phyloP scores from a whole-genome alignment of 2,888 invertebrate species.

The Diplazon laetatorius region DNA sequence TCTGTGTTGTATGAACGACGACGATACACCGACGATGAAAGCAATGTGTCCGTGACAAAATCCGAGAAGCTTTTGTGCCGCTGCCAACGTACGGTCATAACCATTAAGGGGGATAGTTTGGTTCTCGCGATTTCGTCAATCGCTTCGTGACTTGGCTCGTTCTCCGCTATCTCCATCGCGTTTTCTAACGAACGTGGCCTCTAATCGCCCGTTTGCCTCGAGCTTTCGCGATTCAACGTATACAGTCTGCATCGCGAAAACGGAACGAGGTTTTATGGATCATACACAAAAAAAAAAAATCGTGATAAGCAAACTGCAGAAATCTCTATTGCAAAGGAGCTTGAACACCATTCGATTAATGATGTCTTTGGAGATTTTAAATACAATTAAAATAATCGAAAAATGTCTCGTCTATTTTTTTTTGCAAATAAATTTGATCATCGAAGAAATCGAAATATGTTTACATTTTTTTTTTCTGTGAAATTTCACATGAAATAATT shows the following conservation, averaged over 20 bases:
- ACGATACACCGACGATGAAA: neutral
- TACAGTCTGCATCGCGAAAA: neutral
- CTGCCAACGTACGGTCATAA: constrained; percentile 16
- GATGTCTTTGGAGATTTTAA: neutral
- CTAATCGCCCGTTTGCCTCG: constrained; percentile 11
- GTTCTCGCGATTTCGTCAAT: constrained; percentile 30
- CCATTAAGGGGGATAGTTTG: constrained; percentile 28
- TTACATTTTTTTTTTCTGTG: no score
- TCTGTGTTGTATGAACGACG: neutral
- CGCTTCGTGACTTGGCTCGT: constrained; percentile 13
- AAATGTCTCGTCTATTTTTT: neutral
- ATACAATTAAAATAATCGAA: neutral
- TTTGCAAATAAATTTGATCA: neutral
- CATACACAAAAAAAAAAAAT: neutral
- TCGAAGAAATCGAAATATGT: no score
- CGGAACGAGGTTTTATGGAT: neutral
- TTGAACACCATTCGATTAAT: no score
- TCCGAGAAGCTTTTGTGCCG: constrained; percentile 16
- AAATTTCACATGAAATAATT: no score
- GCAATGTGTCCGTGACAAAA: constrained; percentile 28
- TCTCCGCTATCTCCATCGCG: neutral
- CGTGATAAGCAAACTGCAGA: no score
- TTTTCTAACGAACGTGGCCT: constrained; percentile 17
- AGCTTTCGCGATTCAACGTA: neutral
- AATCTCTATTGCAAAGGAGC: no score